Evolutionary conservation across 2,888 invertebrate genomes (phyloP).

Genomic region (Unio delphinus): DNA sequence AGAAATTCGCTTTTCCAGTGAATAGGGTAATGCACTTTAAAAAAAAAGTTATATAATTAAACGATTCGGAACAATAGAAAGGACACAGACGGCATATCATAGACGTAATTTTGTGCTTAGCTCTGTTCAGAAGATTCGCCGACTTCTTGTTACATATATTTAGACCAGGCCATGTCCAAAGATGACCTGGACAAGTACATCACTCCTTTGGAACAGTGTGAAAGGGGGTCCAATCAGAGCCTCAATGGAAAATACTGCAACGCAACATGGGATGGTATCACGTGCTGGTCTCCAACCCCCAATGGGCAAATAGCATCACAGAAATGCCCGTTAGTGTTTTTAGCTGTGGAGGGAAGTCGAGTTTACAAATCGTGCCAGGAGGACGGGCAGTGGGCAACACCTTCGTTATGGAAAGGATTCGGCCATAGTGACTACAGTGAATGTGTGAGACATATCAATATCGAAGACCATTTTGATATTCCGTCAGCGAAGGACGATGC

Average conservation of each 20-base stretch:
- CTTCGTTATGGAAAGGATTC: constrained; percentile 25
- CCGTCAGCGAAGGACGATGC: constrained; percentile 1
- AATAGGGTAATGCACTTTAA: too few relatives aligned
- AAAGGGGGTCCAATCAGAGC: constrained; percentile 4
- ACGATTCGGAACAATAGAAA: too few relatives aligned
- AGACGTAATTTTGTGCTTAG: too few relatives aligned
- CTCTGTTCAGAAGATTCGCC: too few relatives aligned
- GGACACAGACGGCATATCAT: too few relatives aligned
- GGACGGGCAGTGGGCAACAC: constrained; percentile 29
- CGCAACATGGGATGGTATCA: constrained; percentile 30
- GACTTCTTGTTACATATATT: too few relatives aligned
- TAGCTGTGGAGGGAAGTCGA: constrained; percentile 14
- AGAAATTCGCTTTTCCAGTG: too few relatives aligned
- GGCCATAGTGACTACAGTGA: constrained; percentile 31
- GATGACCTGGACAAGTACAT: constrained; percentile 8
- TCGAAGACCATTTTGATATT: constrained; percentile 15
- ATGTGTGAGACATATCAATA: constrained; percentile 20
- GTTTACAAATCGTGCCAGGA: constrained; percentile 30
- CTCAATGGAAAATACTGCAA: constrained; percentile 23
- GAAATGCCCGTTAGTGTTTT: constrained; percentile 32
- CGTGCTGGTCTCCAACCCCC: constrained; percentile 43
- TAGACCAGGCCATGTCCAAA: too few relatives aligned
- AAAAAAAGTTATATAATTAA: too few relatives aligned
- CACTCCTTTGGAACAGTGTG: constrained; percentile 14
- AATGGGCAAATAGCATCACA: constrained; percentile 21